These are phyloP conservation scores for Drosophila pandora DNA, from an alignment of 1,140 invertebrate species.

Conservation along the genomic window DNA sequence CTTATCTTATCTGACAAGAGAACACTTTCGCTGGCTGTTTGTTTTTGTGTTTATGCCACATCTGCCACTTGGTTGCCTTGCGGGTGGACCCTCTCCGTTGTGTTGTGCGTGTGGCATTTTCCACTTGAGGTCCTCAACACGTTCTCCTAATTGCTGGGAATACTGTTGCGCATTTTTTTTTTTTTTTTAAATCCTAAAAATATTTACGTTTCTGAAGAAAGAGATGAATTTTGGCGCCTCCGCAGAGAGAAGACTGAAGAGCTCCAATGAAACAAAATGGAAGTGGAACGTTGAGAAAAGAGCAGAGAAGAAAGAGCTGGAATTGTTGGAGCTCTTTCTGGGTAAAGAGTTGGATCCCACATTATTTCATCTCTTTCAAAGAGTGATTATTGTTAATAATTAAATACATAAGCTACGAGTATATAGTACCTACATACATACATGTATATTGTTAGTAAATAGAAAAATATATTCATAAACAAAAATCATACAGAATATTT, in stretches of 20 bases:
- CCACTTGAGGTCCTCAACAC: conserved; percentile 61
- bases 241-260: conserved; percentile 6
- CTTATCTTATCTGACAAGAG: conserved; percentile 26
- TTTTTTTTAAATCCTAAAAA: conserved; percentile 11
- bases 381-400: neutral
- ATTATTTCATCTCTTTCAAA: neutral
- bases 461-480: neutral
- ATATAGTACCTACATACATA: neutral
- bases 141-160: conserved; percentile 45
- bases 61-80: conserved; percentile 33
- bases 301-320: neutral
- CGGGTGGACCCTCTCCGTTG: neutral
- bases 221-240: conserved; percentile 1
- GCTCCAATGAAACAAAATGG: conserved; percentile 21
- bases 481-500: no score
- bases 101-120: conserved; percentile 33
- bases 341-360: neutral
- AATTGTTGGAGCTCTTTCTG: neutral
- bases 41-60: conserved; percentile 29
- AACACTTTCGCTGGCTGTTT: conserved; percentile 50
- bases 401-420: neutral
- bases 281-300: conserved; percentile 24
- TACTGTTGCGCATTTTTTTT: conserved; percentile 10
- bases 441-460: no score
- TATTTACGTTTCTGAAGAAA: neutral